Conservation (phyloP, 2,113 vertebrate genomes). For the Calidris pygmaea region DNA sequence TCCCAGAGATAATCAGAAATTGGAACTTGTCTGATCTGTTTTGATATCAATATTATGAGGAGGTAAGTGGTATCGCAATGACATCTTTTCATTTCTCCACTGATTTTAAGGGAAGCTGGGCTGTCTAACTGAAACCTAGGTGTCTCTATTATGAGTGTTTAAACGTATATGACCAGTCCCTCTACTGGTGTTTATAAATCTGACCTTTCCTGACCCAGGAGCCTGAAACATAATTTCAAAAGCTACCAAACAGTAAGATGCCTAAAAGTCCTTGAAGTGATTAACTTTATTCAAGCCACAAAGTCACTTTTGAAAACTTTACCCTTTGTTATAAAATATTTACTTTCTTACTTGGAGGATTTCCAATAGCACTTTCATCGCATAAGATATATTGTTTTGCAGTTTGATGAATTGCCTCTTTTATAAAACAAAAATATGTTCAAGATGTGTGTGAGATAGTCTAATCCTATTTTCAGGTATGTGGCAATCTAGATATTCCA, state of each 20-base stretch:
- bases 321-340: neutral
- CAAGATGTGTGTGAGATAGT: constrained; percentile 24
- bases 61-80: neutral
- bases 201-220: neutral
- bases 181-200: neutral
- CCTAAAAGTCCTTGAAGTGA: neutral
- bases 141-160: neutral
- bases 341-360: constrained; percentile 12
- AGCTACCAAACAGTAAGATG: neutral
- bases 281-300: neutral
- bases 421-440: constrained; percentile 37
- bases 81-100: neutral
- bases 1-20: neutral
- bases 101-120: neutral
- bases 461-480: neutral
- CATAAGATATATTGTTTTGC: neutral
- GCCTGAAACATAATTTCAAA: neutral
- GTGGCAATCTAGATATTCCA: neutral
- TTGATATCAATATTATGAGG: neutral
- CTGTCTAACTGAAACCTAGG: neutral
- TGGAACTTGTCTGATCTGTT: neutral
- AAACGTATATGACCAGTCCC: neutral
- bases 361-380: neutral
- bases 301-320: neutral
- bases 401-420: constrained; percentile 20